Evolutionary conservation across 1,140 invertebrate species (phyloP).

Genomic region (Tetramorium simillimum): DNA sequence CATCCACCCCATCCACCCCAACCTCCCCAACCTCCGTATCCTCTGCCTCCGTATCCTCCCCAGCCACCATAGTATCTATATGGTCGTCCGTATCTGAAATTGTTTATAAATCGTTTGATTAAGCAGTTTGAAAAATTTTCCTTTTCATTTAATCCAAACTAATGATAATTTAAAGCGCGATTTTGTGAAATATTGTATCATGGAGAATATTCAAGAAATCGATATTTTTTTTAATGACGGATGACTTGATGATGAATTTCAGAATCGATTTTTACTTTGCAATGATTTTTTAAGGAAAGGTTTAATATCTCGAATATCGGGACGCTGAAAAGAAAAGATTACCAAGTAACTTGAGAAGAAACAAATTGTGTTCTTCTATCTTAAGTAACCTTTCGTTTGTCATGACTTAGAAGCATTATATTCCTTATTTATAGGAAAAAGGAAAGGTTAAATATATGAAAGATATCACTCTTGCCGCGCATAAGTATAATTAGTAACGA

Average conservation of each 20-base stretch:
- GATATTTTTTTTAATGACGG: background rate
- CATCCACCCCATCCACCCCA: constrained; percentile 8
- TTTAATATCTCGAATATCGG: background rate
- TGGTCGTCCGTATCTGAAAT: constrained; percentile 38
- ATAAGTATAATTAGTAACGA: background rate
- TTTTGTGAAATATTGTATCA: background rate
- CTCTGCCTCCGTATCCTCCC: constrained; percentile 18
- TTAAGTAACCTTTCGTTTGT: background rate
- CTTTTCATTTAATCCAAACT: background rate
- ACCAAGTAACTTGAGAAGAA: background rate
- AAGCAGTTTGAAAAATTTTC: background rate
- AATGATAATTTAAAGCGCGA: background rate
- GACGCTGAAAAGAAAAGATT: background rate
- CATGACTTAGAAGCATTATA: background rate
- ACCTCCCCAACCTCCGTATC: background rate
- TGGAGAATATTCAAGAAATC: background rate
- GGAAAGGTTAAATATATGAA: background rate
- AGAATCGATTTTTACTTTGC: background rate
- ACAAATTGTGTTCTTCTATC: background rate
- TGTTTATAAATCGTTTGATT: background rate
- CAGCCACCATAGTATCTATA: constrained; percentile 22
- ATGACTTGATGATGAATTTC: background rate
- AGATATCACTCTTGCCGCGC: background rate
- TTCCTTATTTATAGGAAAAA: background rate
- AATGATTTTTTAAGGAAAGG: background rate